Base-by-base conservation (phyloP, 2,797 vertebrate genomes). In the Myotis planiceps region DNA sequence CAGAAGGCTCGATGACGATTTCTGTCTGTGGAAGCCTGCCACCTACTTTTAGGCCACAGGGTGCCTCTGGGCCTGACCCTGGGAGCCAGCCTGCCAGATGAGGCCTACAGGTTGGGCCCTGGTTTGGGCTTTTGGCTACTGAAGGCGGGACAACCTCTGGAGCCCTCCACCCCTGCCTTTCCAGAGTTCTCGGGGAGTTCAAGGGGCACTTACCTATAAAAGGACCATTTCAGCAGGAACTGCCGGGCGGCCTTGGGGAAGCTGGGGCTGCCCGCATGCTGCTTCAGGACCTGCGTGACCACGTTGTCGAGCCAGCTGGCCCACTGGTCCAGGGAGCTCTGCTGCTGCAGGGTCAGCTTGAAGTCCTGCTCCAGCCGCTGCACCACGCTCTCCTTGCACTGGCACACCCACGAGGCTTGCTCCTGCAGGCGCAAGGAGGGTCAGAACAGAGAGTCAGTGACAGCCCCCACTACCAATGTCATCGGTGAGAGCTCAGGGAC, bases 261-360 rank as follows among this genome's bases (percentile, higher is more conserved):
- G 97, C 99, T 99, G 97, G 99, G 98, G 82, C 99, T 99, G 89
- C 99, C 99, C 58, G 99, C 99, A 0, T 99, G 99, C 1, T 99
- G 99, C 97, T 99, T 99, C 71, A 99, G 99, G 68, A 99, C 99
- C 96, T 99, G 99, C 65, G 99, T 99, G 76, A 99, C 99, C 39
- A 99, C 99, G 0, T 98, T 99, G 97, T 99, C 99, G 90, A 99
- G 99, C 99, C 99, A 99, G 74, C 98, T 98, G 0, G 99, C 99
- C 99, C 99, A 99, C 98, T 99, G 99, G 96, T 99, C 99, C 98
- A 99, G 98, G 5, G 99, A 99, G 98, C 99, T 99, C 98, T 99
- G 99, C 98, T 99, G 99, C 98, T 99, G 99, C 97, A 99, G 98
- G 1, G 99, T 99, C 97, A 99, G 98, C 98, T 99, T 99, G 98